A percentile compares a stretch with the other conserved stretches of the same genome.
These are phyloP conservation scores for Helobdella robusta DNA, from an alignment of 2,888 invertebrate species.

Conservation along the genomic window DNA sequence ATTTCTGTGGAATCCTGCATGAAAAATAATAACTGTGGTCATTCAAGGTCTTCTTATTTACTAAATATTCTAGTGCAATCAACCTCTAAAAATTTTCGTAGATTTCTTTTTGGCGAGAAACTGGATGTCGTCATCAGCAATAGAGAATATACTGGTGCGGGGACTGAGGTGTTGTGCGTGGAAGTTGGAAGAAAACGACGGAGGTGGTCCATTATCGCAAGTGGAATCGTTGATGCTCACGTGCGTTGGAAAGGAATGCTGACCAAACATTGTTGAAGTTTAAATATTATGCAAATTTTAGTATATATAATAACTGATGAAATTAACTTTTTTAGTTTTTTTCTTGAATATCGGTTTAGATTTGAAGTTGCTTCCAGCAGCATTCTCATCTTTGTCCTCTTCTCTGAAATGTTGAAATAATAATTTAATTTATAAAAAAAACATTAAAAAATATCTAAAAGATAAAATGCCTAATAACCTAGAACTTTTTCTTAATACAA, in stretches of 20 bases:
- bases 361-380: constrained; percentile 29
- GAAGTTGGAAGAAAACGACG: too few species aligned
- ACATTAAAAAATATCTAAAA: too few species aligned
- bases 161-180: constrained; percentile 37
- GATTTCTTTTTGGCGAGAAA: constrained; percentile 48
- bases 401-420: background rate
- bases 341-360: constrained; percentile 43
- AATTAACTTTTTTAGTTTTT: constrained; percentile 41
- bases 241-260: constrained; percentile 14
- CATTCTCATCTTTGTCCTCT: constrained; percentile 7
- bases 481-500: too few species aligned
- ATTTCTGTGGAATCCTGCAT: constrained; percentile 42
- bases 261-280: background rate
- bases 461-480: too few species aligned
- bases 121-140: constrained; percentile 42
- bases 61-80: too few species aligned
- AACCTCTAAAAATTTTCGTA: constrained; percentile 48
- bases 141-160: constrained; percentile 42
- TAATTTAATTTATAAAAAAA: too few species aligned
- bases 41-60: too few species aligned
- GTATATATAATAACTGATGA: background rate
- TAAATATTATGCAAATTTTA: background rate
- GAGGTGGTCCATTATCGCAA: background rate
- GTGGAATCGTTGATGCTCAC: background rate
- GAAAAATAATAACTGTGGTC: too few species aligned